Conservation (phyloP, 1,140 invertebrate genomes). For the Cyrtorhinus lividipennis region DNA sequence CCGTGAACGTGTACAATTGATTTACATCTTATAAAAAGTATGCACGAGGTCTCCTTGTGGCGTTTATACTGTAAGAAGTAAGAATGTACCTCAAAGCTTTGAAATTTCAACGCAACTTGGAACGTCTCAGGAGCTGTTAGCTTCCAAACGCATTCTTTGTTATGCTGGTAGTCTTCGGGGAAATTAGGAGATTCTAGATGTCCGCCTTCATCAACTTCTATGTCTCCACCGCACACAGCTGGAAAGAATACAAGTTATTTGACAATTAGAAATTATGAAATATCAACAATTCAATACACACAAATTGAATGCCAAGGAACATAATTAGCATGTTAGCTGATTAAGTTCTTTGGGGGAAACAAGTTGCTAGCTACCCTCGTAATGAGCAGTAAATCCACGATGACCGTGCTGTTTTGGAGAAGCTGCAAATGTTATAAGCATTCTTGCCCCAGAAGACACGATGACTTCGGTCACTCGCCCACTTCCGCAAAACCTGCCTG, state of each 20-base stretch:
- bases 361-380: conserved; percentile 48
- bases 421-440: conserved; percentile 68
- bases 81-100: conserved; percentile 48
- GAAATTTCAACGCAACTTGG: conserved; percentile 57
- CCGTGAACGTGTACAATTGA: too few relatives aligned
- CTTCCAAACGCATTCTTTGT: conserved; percentile 92
- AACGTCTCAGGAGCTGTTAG: conserved; percentile 80
- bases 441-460: conserved; percentile 60
- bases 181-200: conserved; percentile 95
- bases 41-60: too few relatives aligned
- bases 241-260: too few relatives aligned
- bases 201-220: conserved; percentile 56
- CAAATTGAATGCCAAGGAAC: too few relatives aligned
- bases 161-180: conserved; percentile 89
- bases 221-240: conserved; percentile 89
- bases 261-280: too few relatives aligned
- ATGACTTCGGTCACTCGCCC: conserved; percentile 54
- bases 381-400: conserved; percentile 64
- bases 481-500: conserved; percentile 74
- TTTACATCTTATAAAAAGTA: neutral
- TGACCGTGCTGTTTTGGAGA: conserved; percentile 44
- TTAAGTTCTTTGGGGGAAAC: too few relatives aligned
- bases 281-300: too few relatives aligned
- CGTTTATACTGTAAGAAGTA: neutral
- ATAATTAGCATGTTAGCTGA: too few relatives aligned